Percentiles rank a stretch among this genome's conserved stretches.
Evolutionary conservation across 2,888 invertebrate genomes (phyloP).

Genomic region (Erynnis tages): DNA sequence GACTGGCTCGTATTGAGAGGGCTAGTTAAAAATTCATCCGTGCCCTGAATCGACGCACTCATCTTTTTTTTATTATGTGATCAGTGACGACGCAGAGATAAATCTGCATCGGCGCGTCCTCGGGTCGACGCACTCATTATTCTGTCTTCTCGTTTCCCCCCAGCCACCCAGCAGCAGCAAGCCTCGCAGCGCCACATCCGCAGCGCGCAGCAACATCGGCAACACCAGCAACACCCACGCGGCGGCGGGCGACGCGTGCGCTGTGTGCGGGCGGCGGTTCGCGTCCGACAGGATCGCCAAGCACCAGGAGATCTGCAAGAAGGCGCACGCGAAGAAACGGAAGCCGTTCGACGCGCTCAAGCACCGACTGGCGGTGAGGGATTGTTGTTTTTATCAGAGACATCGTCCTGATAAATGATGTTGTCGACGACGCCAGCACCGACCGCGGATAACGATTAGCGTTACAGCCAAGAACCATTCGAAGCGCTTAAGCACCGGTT

Average conservation of each 20-base stretch:
- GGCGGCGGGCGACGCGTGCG: slow-evolving; percentile 76
- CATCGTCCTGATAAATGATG: too few relatives aligned
- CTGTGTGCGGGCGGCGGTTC: slow-evolving; percentile 90
- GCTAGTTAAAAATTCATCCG: too few relatives aligned
- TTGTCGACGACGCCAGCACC: too few relatives aligned
- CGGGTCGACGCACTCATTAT: neutral
- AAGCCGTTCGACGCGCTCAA: slow-evolving; percentile 96
- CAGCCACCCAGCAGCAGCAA: slow-evolving; percentile 14
- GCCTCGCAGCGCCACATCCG: slow-evolving; percentile 28
- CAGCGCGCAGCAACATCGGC: slow-evolving; percentile 25
- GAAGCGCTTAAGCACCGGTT: too few relatives aligned
- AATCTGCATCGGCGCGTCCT: too few relatives aligned
- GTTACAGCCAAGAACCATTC: too few relatives aligned
- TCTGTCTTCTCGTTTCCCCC: slow-evolving; percentile 22
- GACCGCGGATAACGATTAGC: too few relatives aligned
- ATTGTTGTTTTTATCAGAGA: too few relatives aligned
- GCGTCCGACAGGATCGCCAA: slow-evolving; percentile 89
- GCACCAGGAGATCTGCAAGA: slow-evolving; percentile 93
- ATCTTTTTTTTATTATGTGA: too few relatives aligned
- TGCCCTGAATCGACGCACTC: too few relatives aligned
- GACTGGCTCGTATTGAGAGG: too few relatives aligned
- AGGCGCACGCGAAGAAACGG: slow-evolving; percentile 89
- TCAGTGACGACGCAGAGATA: too few relatives aligned
- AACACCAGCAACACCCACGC: slow-evolving; percentile 23
- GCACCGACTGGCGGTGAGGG: slow-evolving; percentile 87